Evolutionary conservation across 2,797 vertebrate species (phyloP).

Genomic region (Cyprinella venusta): DNA sequence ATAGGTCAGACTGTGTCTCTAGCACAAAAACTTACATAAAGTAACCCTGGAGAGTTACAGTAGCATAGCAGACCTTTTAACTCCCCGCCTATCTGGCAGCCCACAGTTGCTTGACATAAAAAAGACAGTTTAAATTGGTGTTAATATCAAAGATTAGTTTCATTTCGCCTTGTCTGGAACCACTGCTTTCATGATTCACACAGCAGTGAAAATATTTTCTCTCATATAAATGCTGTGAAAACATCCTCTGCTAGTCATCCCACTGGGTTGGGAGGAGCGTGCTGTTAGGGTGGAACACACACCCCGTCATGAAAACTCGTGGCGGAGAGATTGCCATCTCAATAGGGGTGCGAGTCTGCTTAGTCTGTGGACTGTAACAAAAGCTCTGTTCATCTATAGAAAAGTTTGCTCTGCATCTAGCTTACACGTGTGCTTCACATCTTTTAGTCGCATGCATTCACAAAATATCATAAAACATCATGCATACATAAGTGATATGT

Average conservation of each 20-base stretch:
- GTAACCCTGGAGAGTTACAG: not conserved
- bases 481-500: not conserved
- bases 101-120: slow-evolving; percentile 1
- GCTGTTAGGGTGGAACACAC: slow-evolving; percentile 48
- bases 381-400: slow-evolving; percentile 58
- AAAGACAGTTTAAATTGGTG: slow-evolving; percentile 44
- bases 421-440: slow-evolving; percentile 64
- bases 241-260: slow-evolving; percentile 65
- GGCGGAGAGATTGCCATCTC: slow-evolving; percentile 39
- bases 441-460: slow-evolving; percentile 13
- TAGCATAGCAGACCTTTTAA: not conserved
- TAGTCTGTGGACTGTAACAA: slow-evolving; percentile 49
- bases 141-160: slow-evolving; percentile 54
- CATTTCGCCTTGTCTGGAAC: slow-evolving; percentile 48
- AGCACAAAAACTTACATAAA: not conserved
- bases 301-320: slow-evolving; percentile 44
- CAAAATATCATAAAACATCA: slow-evolving; percentile 12
- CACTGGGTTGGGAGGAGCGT: slow-evolving; percentile 25
- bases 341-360: slow-evolving; percentile 34
- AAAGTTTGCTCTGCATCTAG: slow-evolving; percentile 43
- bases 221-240: slow-evolving; percentile 76
- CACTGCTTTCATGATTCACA: slow-evolving; percentile 67
- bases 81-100: not conserved
- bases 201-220: slow-evolving; percentile 77
- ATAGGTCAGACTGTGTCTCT: not conserved